phyloP scores from a whole-genome alignment of 2,113 vertebrate genomes.

The Chaetops frenatus region DNA sequence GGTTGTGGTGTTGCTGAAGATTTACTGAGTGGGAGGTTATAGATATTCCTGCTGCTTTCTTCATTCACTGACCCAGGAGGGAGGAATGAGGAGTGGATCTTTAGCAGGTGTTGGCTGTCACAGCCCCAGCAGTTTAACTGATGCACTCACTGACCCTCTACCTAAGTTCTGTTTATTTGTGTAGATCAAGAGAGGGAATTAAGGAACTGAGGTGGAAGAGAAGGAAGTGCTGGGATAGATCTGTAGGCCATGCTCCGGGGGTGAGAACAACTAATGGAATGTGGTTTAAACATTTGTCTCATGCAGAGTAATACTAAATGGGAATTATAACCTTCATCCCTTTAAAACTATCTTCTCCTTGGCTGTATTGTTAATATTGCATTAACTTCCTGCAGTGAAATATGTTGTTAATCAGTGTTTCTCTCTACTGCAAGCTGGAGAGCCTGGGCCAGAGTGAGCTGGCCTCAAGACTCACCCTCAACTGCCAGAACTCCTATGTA shows the following conservation, averaged over 20 bases:
- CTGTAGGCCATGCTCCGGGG: neutral
- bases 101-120: neutral
- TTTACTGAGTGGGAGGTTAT: neutral
- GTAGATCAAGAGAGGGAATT: neutral
- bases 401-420: neutral
- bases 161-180: neutral
- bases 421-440: conserved; percentile 79
- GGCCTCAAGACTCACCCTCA: conserved; percentile 93
- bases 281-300: neutral
- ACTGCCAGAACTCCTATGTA: conserved; percentile 98
- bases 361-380: neutral
- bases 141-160: neutral
- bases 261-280: neutral
- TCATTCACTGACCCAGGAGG: neutral
- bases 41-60: neutral
- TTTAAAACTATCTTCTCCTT: neutral
- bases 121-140: neutral
- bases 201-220: neutral
- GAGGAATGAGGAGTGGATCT: neutral
- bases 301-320: neutral
- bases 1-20: neutral
- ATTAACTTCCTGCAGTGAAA: neutral
- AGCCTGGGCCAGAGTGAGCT: conserved; percentile 92
- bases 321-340: neutral
- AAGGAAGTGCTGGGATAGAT: neutral